phyloP scores from a whole-genome alignment of 2,797 vertebrate genomes.

The Syndactyla subalaris region DNA sequence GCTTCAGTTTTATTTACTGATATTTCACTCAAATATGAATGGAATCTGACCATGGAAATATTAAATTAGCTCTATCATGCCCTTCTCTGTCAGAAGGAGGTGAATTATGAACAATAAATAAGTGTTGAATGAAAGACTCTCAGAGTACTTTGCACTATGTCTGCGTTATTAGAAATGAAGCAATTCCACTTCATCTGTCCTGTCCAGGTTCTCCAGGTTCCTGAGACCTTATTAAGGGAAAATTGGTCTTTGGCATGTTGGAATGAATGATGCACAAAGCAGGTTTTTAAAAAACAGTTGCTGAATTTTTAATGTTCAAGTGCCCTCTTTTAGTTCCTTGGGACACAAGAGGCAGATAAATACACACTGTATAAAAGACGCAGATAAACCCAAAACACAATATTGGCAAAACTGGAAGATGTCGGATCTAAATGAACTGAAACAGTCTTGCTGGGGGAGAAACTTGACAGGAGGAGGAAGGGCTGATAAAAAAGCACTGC shows the following conservation, averaged over 20 bases:
- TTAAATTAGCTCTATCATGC: slow-evolving; percentile 70
- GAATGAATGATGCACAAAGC: background rate
- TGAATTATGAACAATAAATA: slow-evolving; percentile 68
- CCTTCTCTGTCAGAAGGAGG: slow-evolving; percentile 70
- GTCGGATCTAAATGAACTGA: background rate
- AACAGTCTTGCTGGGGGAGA: background rate
- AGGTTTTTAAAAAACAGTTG: background rate
- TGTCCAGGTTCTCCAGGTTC: slow-evolving; percentile 31
- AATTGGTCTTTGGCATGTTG: background rate
- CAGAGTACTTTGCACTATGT: slow-evolving; percentile 20
- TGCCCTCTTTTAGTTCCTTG: background rate
- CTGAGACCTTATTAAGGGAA: slow-evolving; percentile 21
- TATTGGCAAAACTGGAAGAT: background rate
- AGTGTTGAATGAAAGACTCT: slow-evolving; percentile 43
- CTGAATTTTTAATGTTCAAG: background rate
- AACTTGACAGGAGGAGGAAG: background rate
- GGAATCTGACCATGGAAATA: slow-evolving; percentile 54
- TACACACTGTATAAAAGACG: background rate
- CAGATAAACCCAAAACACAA: background rate
- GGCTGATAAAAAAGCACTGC: background rate
- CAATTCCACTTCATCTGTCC: slow-evolving; percentile 55
- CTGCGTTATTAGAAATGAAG: slow-evolving; percentile 68
- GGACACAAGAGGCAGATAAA: background rate
- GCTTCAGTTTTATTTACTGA: slow-evolving; percentile 73
- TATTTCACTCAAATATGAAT: slow-evolving; percentile 71